Percentiles rank a stretch among this genome's conserved stretches.
phyloP scores from a whole-genome alignment of 2,797 vertebrate genomes.

The Babyrousa celebensis region DNA sequence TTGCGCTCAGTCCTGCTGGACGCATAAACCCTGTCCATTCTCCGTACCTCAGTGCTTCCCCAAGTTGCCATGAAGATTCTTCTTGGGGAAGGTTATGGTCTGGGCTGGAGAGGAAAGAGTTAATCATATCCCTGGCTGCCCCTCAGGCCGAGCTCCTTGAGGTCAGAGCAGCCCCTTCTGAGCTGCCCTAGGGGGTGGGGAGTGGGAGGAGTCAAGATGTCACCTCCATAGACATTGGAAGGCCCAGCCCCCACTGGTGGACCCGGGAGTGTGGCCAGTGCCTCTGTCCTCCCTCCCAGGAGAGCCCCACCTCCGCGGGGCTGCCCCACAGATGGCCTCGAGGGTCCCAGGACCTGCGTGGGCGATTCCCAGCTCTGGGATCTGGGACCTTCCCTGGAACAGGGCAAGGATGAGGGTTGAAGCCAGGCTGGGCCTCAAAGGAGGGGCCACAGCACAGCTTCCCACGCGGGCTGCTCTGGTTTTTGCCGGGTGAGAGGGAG shows the following conservation, averaged over 20 bases:
- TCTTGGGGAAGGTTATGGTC: not conserved
- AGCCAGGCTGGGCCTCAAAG: not conserved
- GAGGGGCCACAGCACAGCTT: not conserved
- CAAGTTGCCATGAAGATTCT: not conserved
- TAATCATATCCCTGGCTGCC: not conserved
- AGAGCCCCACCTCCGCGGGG: not conserved
- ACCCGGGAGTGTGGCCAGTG: too few relatives aligned
- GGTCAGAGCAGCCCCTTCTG: not conserved
- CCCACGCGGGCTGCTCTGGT: not conserved
- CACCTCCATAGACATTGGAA: not conserved
- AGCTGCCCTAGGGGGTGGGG: not conserved
- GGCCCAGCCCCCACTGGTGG: rapidly evolving
- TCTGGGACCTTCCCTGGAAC: too few relatives aligned
- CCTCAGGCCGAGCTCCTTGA: not conserved
- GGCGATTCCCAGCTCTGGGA: not conserved
- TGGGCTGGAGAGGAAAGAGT: not conserved
- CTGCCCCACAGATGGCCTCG: not conserved
- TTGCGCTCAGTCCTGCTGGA: not conserved
- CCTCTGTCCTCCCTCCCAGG: not conserved
- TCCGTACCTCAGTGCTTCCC: not conserved
- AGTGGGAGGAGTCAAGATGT: not conserved
- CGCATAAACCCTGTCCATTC: not conserved
- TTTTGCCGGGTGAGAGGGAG: not conserved
- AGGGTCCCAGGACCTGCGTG: not conserved
- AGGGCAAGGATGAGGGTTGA: not conserved